Evolutionary conservation across 2,888 invertebrate genomes (phyloP).

Genomic region (Alviniconcha strummeri): DNA sequence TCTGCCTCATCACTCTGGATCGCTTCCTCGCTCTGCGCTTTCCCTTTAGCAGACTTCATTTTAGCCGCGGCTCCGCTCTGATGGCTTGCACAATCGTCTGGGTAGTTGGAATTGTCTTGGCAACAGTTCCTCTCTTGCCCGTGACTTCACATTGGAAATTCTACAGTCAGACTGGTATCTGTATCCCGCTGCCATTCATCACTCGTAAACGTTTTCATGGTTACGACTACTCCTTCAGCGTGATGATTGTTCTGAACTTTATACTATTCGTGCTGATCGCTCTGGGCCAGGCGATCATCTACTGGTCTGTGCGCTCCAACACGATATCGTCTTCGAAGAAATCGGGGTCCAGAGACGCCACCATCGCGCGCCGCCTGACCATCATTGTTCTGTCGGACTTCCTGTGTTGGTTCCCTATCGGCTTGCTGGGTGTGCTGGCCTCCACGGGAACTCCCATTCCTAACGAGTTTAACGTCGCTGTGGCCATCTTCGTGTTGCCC

Average conservation of each 20-base stretch:
- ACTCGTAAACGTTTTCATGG: slow-evolving; percentile 61
- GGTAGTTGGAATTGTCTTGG: slow-evolving; percentile 56
- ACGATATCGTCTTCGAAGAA: slow-evolving; percentile 1
- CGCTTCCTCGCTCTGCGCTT: slow-evolving; percentile 79
- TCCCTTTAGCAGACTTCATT: slow-evolving; percentile 73
- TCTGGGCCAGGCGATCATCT: slow-evolving; percentile 66
- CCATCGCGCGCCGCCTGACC: slow-evolving; percentile 26
- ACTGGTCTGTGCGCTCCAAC: slow-evolving; percentile 48
- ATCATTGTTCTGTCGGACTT: slow-evolving; percentile 6
- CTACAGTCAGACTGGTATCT: slow-evolving; percentile 62
- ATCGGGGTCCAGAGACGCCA: background rate
- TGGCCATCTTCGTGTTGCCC: slow-evolving; percentile 11
- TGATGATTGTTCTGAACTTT: slow-evolving; percentile 44
- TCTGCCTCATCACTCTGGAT: slow-evolving; percentile 80
- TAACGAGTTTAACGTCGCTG: background rate
- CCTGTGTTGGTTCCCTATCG: slow-evolving; percentile 20
- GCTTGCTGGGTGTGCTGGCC: background rate
- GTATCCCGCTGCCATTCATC: slow-evolving; percentile 69
- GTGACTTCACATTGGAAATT: slow-evolving; percentile 53
- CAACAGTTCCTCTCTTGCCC: slow-evolving; percentile 64
- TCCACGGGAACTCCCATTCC: slow-evolving; percentile 1
- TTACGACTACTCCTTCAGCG: slow-evolving; percentile 67
- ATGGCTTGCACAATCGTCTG: slow-evolving; percentile 53
- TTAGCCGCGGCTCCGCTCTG: slow-evolving; percentile 53
- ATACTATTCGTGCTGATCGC: slow-evolving; percentile 64